Percentiles rank a stretch among this genome's conserved stretches.
Evolutionary conservation across 2,888 invertebrate species (phyloP).

Genomic region (Agrochola litura): DNA sequence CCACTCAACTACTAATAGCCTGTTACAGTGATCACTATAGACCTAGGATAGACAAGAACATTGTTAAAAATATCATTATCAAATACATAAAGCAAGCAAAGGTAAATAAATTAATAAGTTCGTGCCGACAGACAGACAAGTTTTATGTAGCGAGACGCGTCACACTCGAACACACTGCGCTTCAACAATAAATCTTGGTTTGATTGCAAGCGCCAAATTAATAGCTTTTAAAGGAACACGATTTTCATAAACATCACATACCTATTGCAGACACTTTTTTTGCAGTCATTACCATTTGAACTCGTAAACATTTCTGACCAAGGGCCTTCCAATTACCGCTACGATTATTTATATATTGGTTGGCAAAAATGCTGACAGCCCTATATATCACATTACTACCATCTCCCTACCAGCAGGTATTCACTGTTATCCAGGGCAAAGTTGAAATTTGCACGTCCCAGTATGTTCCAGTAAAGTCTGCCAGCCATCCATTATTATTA

Average conservation of each 20-base stretch:
- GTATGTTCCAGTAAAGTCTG: background rate
- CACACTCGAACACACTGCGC: conserved; percentile 40
- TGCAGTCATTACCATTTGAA: conserved; percentile 31
- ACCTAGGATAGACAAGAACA: background rate
- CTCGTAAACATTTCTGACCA: conserved; percentile 13
- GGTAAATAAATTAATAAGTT: conserved; percentile 41
- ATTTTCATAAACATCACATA: conserved; percentile 17
- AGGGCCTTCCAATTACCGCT: background rate
- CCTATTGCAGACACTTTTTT: conserved; percentile 38
- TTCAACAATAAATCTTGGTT: conserved; percentile 40
- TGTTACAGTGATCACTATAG: too few relatives aligned
- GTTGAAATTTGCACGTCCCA: background rate
- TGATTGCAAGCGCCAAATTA: conserved; percentile 49
- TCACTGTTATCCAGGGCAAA: too few relatives aligned
- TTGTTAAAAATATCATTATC: background rate
- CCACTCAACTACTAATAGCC: background rate
- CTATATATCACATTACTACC: background rate
- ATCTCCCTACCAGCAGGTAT: background rate
- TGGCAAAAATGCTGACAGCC: background rate
- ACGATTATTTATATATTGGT: background rate
- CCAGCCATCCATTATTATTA: background rate
- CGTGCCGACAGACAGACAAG: conserved; percentile 57
- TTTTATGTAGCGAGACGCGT: conserved; percentile 59
- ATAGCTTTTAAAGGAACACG: conserved; percentile 43
- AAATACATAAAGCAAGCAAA: conserved; percentile 29